Conservation (phyloP, 2,113 vertebrate genomes). For the Chaetorhynchus papuensis region DNA sequence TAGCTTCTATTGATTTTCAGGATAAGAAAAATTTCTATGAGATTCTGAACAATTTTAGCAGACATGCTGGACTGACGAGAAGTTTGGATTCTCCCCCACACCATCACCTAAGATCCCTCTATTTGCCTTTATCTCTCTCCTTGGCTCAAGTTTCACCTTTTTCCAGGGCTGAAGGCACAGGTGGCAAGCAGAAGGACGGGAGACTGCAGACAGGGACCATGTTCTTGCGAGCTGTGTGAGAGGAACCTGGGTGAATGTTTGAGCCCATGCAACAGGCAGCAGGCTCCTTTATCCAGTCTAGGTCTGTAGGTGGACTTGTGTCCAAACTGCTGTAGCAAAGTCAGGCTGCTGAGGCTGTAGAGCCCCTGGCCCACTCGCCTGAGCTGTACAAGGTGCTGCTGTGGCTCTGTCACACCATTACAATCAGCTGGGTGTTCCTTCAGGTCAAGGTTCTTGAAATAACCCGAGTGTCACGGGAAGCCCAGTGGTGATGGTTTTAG, state of each 20-base stretch:
- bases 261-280: not conserved
- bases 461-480: rapidly evolving
- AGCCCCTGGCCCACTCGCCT: not conserved
- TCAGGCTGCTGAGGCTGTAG: not conserved
- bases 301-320: not conserved
- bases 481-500: not conserved
- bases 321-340: not conserved
- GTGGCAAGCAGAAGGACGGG: not conserved
- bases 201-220: not conserved
- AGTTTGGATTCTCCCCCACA: not conserved
- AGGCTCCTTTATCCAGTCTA: too few relatives aligned
- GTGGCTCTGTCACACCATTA: not conserved
- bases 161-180: not conserved
- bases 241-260: not conserved
- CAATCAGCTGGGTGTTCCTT: not conserved
- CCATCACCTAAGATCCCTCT: not conserved
- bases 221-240: not conserved
- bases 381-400: not conserved
- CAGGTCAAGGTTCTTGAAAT: not conserved
- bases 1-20: constrained; percentile 23
- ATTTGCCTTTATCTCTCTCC: not conserved
- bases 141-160: not conserved
- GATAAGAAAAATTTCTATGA: not conserved
- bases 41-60: not conserved
- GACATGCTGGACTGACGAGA: not conserved